A percentile compares a stretch with the other conserved stretches of the same genome.
Evolutionary conservation across 2,113 vertebrate species (phyloP).

Genomic region (Varanus salvator): DNA sequence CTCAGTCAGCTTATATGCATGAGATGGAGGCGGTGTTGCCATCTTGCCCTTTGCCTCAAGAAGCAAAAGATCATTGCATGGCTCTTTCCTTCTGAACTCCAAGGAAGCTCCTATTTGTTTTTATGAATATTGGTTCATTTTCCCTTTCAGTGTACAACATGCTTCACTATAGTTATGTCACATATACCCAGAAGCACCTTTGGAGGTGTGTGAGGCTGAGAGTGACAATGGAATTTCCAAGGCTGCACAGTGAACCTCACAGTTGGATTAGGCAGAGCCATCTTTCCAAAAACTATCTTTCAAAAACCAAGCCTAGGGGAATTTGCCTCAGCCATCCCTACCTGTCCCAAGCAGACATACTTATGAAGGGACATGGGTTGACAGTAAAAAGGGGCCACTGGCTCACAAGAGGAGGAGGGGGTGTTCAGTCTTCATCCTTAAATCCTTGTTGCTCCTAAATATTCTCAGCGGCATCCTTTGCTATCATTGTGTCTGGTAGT

Average conservation of each 20-base stretch:
- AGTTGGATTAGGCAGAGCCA: no score
- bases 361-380: not conserved
- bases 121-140: not conserved
- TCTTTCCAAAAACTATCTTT: no score
- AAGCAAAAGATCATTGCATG: no score
- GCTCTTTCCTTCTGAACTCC: no score
- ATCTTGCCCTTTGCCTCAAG: no score
- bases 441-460: not conserved
- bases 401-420: not conserved
- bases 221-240: not conserved
- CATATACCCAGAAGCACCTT: not conserved
- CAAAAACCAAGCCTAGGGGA: not conserved
- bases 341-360: not conserved
- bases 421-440: not conserved
- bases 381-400: not conserved
- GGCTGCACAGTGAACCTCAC: not conserved
- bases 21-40: no score
- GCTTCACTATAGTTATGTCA: not conserved
- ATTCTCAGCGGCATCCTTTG: no score
- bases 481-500: not conserved
- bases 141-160: not conserved
- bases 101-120: no score
- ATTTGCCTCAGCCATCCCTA: not conserved
- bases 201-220: not conserved
- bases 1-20: no score